Evolutionary conservation across 2,888 invertebrate species (phyloP), one percentile per base, ranked within the genome.

Genomic region (Aphrophora alni): DNA sequence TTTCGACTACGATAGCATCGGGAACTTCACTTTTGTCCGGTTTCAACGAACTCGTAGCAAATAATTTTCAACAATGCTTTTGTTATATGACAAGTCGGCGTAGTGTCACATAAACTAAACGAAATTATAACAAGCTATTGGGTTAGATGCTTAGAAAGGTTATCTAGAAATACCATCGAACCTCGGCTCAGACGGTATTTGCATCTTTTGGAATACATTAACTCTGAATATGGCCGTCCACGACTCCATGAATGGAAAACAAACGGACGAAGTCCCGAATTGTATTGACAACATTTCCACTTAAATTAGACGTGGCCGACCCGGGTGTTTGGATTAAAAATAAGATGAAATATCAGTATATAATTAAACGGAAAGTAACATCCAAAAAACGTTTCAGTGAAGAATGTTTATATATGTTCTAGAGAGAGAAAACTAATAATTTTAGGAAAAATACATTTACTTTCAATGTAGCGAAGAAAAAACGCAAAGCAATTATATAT

Each of bases 11-110:
- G 59, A 59, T 59, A 59, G 21, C 21, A 59, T 59, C 59, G 59
- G 59, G 33, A 33, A 33, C 33, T 33, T 21, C 44, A 14, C 7
- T 44, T 10, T 10, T 59, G 21, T 59, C 21, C 59, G 59, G 59
- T 59, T 21, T 59, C 21, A 17, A 10, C 21, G 59, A 59, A 4
- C 59, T 4, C 59, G n/a, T 21, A n/a, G 59, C 59, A 59, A 59
- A 59, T 59, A 59, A 59, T 59, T 59, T 21, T 21, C 59, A 59
- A 59, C 59, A 59, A 59, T 59, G 59, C 59, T 59, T 59, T 59
- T 59, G 59, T 59, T 59, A 14, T n/a, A 59, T 59, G 59, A 59
- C 59, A 59, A 21, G 59, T 59, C 21, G 59, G n/a, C 21, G 59
- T n/a, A 5, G 44, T 10, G 21, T 4, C 59, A 59, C 59, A 59